A percentile compares a stretch with the other conserved stretches of the same genome.
Conservation (phyloP, 30 jellyfish, hydroid and myxozoan species). For the Phacellophora camtschatica region DNA sequence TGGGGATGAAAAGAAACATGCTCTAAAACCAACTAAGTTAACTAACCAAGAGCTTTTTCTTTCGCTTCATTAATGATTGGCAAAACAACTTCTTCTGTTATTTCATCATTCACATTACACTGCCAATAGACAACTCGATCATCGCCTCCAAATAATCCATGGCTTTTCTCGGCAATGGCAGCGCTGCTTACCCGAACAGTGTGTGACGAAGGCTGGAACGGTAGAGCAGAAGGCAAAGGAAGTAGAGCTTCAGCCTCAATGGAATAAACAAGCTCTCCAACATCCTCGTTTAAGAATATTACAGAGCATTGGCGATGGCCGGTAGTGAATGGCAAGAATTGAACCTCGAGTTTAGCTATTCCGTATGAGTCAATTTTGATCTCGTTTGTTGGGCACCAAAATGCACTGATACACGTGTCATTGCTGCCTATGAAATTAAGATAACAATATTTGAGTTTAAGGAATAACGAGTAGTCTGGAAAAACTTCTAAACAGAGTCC, state of each 20-base stretch:
- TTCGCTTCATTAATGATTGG: constrained; percentile 67
- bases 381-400: constrained; percentile 72
- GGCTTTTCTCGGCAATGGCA: constrained; percentile 61
- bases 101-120: constrained; percentile 72
- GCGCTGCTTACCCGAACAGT: constrained; percentile 70
- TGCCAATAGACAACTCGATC: constrained; percentile 80
- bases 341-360: constrained; percentile 43
- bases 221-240: constrained; percentile 79
- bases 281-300: constrained; percentile 66
- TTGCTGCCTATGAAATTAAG: constrained; percentile 7
- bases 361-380: constrained; percentile 48
- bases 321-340: constrained; percentile 82
- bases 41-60: constrained; percentile 87
- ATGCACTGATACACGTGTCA: constrained; percentile 53
- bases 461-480: too few species aligned
- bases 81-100: constrained; percentile 62
- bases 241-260: constrained; percentile 82
- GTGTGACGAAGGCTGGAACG: constrained; percentile 54
- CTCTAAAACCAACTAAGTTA: neutral
- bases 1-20: too few species aligned
- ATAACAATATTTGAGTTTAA: too few species aligned
- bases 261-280: constrained; percentile 89
- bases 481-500: neutral
- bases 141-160: constrained; percentile 62
- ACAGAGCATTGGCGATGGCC: constrained; percentile 94